Evolutionary conservation across 2,113 vertebrate genomes (phyloP).

Genomic region (Crocuta crocuta): DNA sequence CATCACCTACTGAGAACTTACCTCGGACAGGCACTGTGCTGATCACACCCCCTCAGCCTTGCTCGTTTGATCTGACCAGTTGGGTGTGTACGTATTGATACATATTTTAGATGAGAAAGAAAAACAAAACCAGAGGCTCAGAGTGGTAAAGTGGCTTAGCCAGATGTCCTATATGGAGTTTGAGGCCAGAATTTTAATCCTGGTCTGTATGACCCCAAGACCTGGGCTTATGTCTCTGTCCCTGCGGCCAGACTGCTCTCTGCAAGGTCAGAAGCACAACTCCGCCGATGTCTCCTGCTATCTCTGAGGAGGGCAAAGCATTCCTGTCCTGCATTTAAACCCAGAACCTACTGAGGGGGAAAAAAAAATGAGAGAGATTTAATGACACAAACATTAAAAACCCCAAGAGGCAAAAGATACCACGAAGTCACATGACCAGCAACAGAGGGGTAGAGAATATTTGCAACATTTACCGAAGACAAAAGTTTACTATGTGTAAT

Average conservation of each 20-base stretch:
- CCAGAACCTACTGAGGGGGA: neutral
- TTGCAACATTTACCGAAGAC: neutral
- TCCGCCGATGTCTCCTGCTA: neutral
- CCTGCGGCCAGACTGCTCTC: neutral
- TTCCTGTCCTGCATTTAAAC: neutral
- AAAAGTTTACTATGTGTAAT: neutral
- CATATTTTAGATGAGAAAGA: neutral
- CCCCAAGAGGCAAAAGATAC: neutral
- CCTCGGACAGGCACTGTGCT: neutral
- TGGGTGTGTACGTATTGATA: neutral
- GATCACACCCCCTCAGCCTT: neutral
- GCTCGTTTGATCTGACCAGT: neutral
- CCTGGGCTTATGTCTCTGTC: neutral
- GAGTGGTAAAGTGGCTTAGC: neutral
- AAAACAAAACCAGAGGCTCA: constrained; percentile 14
- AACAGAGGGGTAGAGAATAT: neutral
- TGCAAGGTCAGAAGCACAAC: neutral
- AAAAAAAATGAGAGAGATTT: neutral
- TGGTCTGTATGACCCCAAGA: neutral
- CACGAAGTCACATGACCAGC: neutral
- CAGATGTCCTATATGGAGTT: neutral
- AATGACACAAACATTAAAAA: neutral
- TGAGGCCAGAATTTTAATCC: neutral
- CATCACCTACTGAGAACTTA: too few relatives aligned
- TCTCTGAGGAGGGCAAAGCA: neutral